Base-by-base conservation (phyloP, 2,113 vertebrate genomes). In the Rhinopomastus cyanomelas region DNA sequence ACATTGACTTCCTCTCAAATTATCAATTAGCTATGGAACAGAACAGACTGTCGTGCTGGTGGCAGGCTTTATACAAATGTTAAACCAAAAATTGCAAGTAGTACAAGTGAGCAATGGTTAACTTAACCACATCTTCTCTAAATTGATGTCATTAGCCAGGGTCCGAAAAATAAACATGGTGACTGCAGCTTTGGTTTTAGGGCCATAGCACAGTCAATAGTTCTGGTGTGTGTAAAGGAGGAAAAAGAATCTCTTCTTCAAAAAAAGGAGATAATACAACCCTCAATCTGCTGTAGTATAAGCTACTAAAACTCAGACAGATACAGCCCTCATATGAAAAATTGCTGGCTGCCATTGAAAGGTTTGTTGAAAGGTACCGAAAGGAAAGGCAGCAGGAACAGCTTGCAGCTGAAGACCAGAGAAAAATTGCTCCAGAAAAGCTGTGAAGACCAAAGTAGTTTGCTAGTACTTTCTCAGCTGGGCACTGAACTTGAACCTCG, bases 71-170 rank as follows among this genome's bases (percentile, higher is more conserved):
- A 90, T 94, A 71, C 83, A 90, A 26, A 90, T 17, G 59, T 36
- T 81, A 88, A 93, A 80, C 68, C 64, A 66, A 77, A 76, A 92
- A 87, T 29, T 90, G 92, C 76, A 88, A 93, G 92, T 86, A 77
- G 91, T 53, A 48, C 46, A 77, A 96, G 64, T 9, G 86, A 93
- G 82, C 17, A 94, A 93, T 93, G 48, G 94, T 95, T 96, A 89
- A 91, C 77, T 81, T 85, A 93, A 97, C 97, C 97, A 93, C 97
- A 97, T 96, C 92, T 95, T 96, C 95, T 96, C 92, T 77, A 96
- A 97, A 96, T 83, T 79, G 96, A 95, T 94, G 93, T 87, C 94
- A 92, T 78, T 64, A 92, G 89, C 49, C 86, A 76, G 57, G 23
- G 89, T 59, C 94, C 96, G 96, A 96, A 97, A 97, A 95, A 95